Evolutionary conservation across 1,140 invertebrate genomes (phyloP), one percentile per base, ranked within the genome.

Genomic region (Anoplophora glabripennis): DNA sequence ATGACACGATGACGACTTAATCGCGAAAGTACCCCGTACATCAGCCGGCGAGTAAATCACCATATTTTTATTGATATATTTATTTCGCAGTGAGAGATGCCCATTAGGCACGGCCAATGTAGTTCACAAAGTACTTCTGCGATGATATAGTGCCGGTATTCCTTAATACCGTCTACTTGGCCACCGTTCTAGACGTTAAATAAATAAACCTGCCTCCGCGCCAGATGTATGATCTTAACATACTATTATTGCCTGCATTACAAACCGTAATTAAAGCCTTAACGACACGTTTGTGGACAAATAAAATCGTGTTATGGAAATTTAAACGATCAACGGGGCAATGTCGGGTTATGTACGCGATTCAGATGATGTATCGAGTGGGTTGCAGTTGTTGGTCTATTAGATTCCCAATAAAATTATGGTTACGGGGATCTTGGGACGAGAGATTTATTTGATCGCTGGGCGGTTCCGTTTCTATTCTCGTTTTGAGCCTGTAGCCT

Each of bases 71-170:
- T 40, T n/a, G 10, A 14, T 10, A 33, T 54, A 18, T 41, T 54
- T 44, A 44, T 54, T 54, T 54, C 52, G 52, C 21, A 54, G 38
- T 54, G 41, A 54, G 35, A 54, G 52, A 54, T 44, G 1, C 40
- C 52, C 52, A 54, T 54, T 54, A 54, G 52, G 33, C 52, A 44
- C 52, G 52, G 52, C 52, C 52, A 44, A 54, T 54, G 38, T 54
- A 54, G 42, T 54, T 54, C 44, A 54, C 52, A 54, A 54, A 54
- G 52, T 54, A 54, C 52, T 54, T 54, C 44, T 54, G 44, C 44
- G 42, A 54, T 54, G 52, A 54, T 54, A 54, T 44, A 54, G 52
- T 54, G 52, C 44, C 52, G 52, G 52, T 44, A 15, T 44, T 54
- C 52, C 44, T 54, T 54, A 54, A 40, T 18, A 17, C 52, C 10